Percentiles rank a stretch among this genome's conserved stretches.
These are phyloP conservation scores for Sebastes taczanowskii DNA, from an alignment of 2,797 vertebrate species.

Conservation along the genomic window DNA sequence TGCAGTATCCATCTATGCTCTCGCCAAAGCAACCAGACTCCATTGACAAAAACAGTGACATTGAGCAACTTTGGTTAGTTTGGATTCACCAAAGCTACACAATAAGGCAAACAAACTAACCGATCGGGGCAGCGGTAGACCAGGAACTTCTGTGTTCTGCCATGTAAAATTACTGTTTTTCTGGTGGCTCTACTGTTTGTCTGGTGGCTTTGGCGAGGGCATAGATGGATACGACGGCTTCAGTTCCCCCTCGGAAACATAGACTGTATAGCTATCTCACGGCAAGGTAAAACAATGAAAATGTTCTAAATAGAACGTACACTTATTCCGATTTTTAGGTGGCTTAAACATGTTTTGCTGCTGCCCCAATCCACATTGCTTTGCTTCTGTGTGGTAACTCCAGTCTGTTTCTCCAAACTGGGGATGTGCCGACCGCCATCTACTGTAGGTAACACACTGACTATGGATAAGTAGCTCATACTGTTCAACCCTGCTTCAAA, in stretches of 20 bases:
- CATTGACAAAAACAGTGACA: neutral
- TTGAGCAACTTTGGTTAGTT: neutral
- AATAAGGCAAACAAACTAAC: neutral
- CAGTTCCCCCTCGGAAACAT: neutral
- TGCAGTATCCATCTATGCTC: too few species aligned
- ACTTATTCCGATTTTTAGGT: neutral
- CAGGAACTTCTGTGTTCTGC: neutral
- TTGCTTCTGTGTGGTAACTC: neutral
- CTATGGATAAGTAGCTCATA: too few species aligned
- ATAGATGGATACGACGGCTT: neutral
- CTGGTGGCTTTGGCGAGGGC: neutral
- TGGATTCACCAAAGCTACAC: neutral
- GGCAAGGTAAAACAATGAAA: neutral
- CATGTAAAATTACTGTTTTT: neutral
- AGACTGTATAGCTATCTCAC: neutral
- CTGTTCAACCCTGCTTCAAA: too few species aligned
- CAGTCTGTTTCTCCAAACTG: neutral
- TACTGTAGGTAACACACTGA: too few species aligned
- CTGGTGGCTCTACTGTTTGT: too few species aligned
- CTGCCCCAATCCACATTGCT: neutral
- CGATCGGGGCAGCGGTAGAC: too few species aligned
- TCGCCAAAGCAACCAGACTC: neutral
- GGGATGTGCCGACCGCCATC: too few species aligned
- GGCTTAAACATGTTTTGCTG: neutral
- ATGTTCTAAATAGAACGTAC: accelerated